Percentiles rank a stretch among this genome's conserved stretches.
Conservation (phyloP, 2,113 vertebrate genomes). For the Urocitellus parryii region DNA sequence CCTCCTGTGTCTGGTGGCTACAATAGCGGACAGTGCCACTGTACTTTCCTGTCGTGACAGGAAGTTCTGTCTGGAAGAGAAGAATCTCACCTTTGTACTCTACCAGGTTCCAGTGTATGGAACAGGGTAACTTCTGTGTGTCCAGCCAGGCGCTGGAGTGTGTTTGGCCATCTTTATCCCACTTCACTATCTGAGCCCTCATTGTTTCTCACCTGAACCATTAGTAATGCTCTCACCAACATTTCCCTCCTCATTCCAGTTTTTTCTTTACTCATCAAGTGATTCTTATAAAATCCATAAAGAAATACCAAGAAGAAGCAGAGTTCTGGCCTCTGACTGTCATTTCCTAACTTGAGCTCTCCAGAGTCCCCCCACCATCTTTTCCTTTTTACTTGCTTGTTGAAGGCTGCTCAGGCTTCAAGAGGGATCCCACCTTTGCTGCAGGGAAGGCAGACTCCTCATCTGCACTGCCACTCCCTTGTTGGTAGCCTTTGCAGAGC, state of each 20-base stretch:
- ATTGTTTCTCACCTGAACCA: neutral
- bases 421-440: neutral
- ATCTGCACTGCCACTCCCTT: neutral
- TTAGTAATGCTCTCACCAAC: neutral
- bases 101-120: neutral
- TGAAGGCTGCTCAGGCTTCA: neutral
- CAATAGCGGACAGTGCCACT: neutral
- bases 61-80: neutral
- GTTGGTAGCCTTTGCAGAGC: neutral
- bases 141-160: no score
- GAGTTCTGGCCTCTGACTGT: neutral
- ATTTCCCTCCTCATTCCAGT: neutral
- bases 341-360: neutral
- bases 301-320: neutral
- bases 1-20: neutral
- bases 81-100: neutral
- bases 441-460: neutral
- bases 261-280: neutral
- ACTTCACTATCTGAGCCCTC: neutral
- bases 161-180: neutral
- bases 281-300: neutral
- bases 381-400: neutral
- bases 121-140: neutral
- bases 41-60: fast-evolving
- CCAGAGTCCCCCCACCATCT: neutral